These are phyloP conservation scores for Leptinotarsa rubiginosa DNA, from an alignment of 2,888 invertebrate genomes.

Conservation along the genomic window DNA sequence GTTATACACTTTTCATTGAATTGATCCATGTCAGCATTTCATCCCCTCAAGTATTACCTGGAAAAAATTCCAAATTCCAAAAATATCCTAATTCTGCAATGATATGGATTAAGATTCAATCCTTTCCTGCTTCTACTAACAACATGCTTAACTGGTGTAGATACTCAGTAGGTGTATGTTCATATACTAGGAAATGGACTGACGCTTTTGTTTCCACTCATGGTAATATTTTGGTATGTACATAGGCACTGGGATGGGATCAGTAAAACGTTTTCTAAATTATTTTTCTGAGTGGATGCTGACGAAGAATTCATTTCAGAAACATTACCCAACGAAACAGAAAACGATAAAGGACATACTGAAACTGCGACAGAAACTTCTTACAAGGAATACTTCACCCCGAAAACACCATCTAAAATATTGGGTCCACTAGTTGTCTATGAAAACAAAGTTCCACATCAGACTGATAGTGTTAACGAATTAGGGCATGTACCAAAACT, in stretches of 20 bases:
- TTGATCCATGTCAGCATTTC: no score
- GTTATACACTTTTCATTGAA: no score
- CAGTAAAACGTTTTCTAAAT: conserved; percentile 26
- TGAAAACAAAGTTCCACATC: conserved; percentile 54
- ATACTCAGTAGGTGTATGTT: conserved; percentile 26
- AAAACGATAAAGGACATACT: conserved; percentile 48
- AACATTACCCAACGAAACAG: conserved; percentile 49
- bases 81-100: no score
- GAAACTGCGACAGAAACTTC: conserved; percentile 48
- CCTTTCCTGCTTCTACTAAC: conserved; percentile 3
- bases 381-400: conserved; percentile 43
- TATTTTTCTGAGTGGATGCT: conserved; percentile 40
- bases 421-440: conserved; percentile 62
- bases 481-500: conserved; percentile 42
- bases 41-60: no score
- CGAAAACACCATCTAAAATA: conserved; percentile 60
- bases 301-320: conserved; percentile 56
- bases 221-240: conserved; percentile 46
- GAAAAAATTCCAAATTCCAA: no score
- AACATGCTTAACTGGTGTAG: conserved; percentile 7
- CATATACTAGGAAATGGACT: conserved; percentile 40
- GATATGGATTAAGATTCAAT: background rate
- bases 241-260: conserved; percentile 27
- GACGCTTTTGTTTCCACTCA: conserved; percentile 39
- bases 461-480: conserved; percentile 37